Conservation (phyloP, 1,140 invertebrate species). For the Drosophila dunni region DNA sequence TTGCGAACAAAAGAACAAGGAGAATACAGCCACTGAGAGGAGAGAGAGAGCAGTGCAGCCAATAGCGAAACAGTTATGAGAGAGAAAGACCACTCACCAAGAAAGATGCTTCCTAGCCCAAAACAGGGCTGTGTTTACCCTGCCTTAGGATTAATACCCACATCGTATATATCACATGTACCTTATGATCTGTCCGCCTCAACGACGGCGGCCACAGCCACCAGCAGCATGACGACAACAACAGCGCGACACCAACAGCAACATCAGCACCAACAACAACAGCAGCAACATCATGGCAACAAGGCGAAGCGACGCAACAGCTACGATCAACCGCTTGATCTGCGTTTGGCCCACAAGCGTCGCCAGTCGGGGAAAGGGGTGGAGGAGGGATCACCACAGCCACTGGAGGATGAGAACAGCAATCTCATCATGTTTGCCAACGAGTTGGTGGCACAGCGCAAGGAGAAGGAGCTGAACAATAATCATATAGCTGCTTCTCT, state of each 20-base stretch:
- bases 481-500: constrained; percentile 74
- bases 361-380: constrained; percentile 26
- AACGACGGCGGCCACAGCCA: constrained; percentile 52
- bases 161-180: constrained; percentile 83
- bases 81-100: constrained; percentile 91
- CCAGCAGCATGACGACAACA: constrained; percentile 49
- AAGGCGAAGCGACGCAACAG: constrained; percentile 82
- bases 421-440: constrained; percentile 66
- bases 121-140: constrained; percentile 90
- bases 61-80: constrained; percentile 86
- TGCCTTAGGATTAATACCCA: constrained; percentile 86
- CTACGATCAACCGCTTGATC: constrained; percentile 91
- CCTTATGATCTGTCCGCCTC: constrained; percentile 85
- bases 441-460: constrained; percentile 61
- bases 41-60: constrained; percentile 22
- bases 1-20: neutral
- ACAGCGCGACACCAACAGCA: constrained; percentile 35
- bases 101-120: constrained; percentile 90
- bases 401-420: constrained; percentile 70
- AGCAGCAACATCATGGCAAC: constrained; percentile 54
- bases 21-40: constrained; percentile 19
- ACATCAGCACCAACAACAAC: constrained; percentile 45
- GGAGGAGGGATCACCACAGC: constrained; percentile 28
- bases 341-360: constrained; percentile 91
- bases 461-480: constrained; percentile 77